A percentile compares a stretch with the other conserved stretches of the same genome.
phyloP scores from a whole-genome alignment of 2,888 invertebrate genomes.

The Spialia ferax region DNA sequence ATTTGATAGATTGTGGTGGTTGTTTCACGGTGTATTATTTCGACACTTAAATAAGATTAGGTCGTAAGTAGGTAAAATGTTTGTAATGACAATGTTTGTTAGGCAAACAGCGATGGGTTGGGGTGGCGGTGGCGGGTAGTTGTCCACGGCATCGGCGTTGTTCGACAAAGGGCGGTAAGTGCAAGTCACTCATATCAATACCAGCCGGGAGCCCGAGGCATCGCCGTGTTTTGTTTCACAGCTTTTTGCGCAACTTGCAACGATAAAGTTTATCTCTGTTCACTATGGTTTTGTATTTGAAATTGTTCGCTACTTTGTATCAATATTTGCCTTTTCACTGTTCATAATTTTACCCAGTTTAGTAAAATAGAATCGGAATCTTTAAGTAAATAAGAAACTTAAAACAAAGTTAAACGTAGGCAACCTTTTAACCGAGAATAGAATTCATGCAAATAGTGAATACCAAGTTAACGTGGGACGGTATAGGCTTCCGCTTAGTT shows the following conservation, averaged over 20 bases:
- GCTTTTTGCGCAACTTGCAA: conserved; percentile 71
- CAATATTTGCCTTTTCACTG: conserved; percentile 10
- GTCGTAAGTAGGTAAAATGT: conserved; percentile 64
- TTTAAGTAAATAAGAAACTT: background rate
- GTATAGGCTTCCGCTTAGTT: conserved; percentile 77
- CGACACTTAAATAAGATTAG: conserved; percentile 43
- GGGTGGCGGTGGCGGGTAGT: conserved; percentile 59
- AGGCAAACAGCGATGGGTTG: conserved; percentile 60
- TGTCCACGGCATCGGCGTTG: conserved; percentile 70
- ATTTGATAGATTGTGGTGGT: no score
- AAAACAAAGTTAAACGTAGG: background rate
- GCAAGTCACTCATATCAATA: conserved; percentile 87
- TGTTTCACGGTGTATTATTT: conserved; percentile 41
- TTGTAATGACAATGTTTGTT: conserved; percentile 76
- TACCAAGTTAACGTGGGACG: background rate
- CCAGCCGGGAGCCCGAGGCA: conserved; percentile 63
- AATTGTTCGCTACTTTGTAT: conserved; percentile 33
- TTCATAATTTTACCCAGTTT: background rate
- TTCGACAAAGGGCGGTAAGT: conserved; percentile 71
- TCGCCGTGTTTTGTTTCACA: conserved; percentile 72
- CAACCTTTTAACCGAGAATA: background rate
- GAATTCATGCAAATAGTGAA: background rate
- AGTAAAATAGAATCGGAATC: no score
- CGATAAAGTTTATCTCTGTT: conserved; percentile 44
- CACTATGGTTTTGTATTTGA: conserved; percentile 37